Percentiles rank a stretch among this genome's conserved stretches.
These are phyloP conservation scores for Echiichthys vipera DNA, from an alignment of 2,797 vertebrate genomes.

Conservation along the genomic window DNA sequence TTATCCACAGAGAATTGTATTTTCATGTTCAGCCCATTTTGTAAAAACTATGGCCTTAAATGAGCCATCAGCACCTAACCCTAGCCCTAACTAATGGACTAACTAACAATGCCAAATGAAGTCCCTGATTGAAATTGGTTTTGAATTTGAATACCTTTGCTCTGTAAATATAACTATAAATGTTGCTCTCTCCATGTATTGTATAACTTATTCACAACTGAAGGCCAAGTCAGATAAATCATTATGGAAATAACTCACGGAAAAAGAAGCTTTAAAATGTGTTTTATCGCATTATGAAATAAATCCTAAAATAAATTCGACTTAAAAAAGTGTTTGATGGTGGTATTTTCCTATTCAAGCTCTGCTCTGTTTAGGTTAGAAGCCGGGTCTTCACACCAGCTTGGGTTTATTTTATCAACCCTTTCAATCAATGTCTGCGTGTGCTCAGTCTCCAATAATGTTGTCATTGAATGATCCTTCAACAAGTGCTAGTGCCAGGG, in stretches of 20 bases:
- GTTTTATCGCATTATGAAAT: neutral
- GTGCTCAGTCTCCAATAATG: conserved; percentile 23
- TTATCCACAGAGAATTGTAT: no score
- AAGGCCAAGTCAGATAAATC: neutral
- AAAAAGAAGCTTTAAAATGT: no score
- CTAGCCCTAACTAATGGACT: neutral
- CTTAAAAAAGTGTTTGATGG: neutral
- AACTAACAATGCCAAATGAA: neutral
- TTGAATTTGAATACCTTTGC: neutral
- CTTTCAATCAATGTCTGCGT: conserved; percentile 43
- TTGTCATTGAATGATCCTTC: conserved; percentile 68
- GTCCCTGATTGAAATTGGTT: neutral
- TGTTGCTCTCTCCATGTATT: neutral
- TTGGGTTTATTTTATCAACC: conserved; percentile 1
- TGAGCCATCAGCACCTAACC: no score
- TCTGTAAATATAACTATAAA: neutral
- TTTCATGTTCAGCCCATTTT: no score
- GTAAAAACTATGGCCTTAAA: no score
- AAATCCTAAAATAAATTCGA: neutral
- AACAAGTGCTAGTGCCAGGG: conserved; percentile 36
- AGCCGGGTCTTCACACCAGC: neutral
- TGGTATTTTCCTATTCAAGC: neutral
- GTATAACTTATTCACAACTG: neutral
- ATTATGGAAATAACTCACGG: neutral
- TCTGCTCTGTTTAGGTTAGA: neutral